Conservation (phyloP, 2,113 vertebrate species). For the Tiliqua scincoides region DNA sequence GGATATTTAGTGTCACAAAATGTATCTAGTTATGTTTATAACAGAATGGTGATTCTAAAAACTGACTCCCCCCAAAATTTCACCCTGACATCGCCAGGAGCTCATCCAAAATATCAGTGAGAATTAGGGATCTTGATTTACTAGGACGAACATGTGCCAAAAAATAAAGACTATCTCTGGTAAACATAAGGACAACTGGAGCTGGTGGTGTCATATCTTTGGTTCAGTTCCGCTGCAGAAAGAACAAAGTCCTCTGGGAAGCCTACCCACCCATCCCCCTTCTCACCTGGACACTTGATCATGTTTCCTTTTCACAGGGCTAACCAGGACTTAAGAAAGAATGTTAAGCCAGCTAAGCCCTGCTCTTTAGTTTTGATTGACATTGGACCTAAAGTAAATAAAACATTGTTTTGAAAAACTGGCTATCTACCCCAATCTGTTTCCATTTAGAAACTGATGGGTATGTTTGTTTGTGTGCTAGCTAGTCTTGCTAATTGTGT, state of each 20-base stretch:
- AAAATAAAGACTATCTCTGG: not conserved
- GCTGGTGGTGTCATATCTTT: not conserved
- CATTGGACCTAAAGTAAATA: slow-evolving; percentile 1
- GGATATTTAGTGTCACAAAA: not conserved
- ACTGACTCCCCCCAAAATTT: not conserved
- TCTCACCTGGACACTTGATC: not conserved
- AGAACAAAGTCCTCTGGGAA: rapidly evolving
- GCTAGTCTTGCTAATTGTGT: not conserved
- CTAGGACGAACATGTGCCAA: not conserved
- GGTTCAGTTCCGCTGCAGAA: not conserved
- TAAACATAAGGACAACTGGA: not conserved
- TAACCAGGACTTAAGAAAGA: not conserved
- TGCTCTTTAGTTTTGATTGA: slow-evolving; percentile 6
- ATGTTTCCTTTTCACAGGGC: not conserved
- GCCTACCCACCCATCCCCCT: not conserved
- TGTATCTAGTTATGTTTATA: not conserved
- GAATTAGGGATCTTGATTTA: not conserved
- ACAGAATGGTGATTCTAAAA: not conserved
- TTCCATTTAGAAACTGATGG: slow-evolving; percentile 13
- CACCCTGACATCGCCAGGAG: too few species aligned
- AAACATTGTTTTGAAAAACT: not conserved
- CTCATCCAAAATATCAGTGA: not conserved
- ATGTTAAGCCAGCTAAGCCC: not conserved
- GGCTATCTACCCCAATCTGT: not conserved
- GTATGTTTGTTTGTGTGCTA: not conserved